phyloP scores from a whole-genome alignment of 2,797 vertebrate species.

The Otus scops region DNA sequence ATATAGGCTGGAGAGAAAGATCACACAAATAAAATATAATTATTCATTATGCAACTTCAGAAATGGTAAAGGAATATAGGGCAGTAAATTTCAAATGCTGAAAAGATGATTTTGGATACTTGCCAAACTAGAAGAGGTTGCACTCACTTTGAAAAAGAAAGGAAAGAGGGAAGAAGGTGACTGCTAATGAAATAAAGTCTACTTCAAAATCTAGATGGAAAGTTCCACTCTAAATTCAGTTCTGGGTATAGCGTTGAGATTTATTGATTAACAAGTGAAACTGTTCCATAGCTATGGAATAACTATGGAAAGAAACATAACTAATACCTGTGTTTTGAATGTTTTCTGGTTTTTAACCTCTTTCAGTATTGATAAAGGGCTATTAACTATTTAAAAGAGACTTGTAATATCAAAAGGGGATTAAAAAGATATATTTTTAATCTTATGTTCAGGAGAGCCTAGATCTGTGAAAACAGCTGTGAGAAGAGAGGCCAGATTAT shows the following conservation, averaged over 20 bases:
- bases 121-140: neutral
- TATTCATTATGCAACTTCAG: neutral
- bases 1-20: neutral
- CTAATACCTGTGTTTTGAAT: neutral
- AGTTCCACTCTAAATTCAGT: neutral
- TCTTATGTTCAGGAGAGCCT: neutral
- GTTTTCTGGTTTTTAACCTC: neutral
- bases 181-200: neutral
- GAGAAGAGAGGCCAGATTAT: slow-evolving; percentile 1
- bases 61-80: neutral
- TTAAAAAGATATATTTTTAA: neutral
- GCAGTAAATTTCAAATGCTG: neutral
- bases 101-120: neutral
- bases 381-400: neutral
- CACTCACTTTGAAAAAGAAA: neutral
- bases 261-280: neutral
- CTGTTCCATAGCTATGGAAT: neutral
- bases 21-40: neutral
- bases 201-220: neutral
- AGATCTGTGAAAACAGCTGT: neutral
- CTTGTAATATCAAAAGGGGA: neutral
- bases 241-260: neutral
- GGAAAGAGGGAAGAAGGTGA: neutral
- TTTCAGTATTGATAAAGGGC: neutral
- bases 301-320: neutral